Percentiles rank a stretch among this genome's conserved stretches.
Evolutionary conservation across 2,888 invertebrate species (phyloP).

Genomic region (Acrocera orbiculus): DNA sequence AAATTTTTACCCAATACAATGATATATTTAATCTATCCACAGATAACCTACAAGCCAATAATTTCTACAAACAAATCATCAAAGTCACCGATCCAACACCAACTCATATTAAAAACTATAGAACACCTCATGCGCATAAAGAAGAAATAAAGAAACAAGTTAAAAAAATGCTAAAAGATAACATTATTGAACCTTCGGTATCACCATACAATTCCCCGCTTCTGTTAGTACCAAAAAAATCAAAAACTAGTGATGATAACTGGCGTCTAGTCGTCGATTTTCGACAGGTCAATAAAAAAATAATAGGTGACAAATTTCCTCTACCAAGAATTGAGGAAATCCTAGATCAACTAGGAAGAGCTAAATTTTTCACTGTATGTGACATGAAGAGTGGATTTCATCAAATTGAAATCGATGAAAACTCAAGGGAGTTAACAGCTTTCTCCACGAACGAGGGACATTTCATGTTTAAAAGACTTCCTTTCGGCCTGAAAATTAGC

Average conservation of each 20-base stretch:
- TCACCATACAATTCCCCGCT: constrained; percentile 14
- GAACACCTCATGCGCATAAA: constrained; percentile 11
- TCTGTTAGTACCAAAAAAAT: constrained; percentile 14
- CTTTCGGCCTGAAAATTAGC: constrained; percentile 13
- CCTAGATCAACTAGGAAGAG: constrained; percentile 2
- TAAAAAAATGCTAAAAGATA: constrained; percentile 9
- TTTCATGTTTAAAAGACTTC: constrained; percentile 13
- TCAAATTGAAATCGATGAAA: constrained; percentile 4
- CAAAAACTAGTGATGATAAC: constrained; percentile 1
- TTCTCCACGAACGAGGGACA: constrained; percentile 9
- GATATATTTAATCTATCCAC: no score
- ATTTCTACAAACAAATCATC: no score
- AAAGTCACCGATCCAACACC: no score
- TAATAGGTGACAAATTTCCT: constrained; percentile 5
- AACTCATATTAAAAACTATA: constrained; percentile 14
- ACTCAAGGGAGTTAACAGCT: background rate
- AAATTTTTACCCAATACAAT: no score
- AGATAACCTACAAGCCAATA: no score
- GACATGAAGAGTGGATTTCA: constrained; percentile 6
- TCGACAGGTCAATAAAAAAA: constrained; percentile 5
- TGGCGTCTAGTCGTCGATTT: constrained; percentile 7
- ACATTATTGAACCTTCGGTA: constrained; percentile 12
- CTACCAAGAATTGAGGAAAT: background rate
- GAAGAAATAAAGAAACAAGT: constrained; percentile 12
- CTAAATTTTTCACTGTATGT: constrained; percentile 5